A percentile compares a stretch with the other conserved stretches of the same genome.
Conservation (phyloP, 2,797 vertebrate species). For the Peromyscus nudipes region DNA sequence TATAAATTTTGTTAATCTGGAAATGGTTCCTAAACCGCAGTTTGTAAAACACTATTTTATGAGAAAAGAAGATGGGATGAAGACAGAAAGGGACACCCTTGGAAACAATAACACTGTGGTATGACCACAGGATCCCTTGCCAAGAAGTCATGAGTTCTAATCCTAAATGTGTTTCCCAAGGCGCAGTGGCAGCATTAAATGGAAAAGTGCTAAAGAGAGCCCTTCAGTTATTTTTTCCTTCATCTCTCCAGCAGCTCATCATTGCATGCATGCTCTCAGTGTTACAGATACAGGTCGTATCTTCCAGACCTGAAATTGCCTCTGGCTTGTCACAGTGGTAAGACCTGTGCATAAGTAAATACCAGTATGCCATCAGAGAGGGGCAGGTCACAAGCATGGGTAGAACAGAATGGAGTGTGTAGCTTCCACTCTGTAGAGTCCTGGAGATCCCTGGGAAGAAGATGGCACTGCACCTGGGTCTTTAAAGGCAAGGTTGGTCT, state of each 20-base stretch:
- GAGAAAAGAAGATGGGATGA: slow-evolving; percentile 79
- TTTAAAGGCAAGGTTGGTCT: neutral
- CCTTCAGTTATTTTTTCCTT: slow-evolving; percentile 17
- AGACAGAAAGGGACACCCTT: slow-evolving; percentile 76
- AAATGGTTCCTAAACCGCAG: slow-evolving; percentile 65
- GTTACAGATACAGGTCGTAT: neutral
- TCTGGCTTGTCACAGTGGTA: neutral
- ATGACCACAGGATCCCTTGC: slow-evolving; percentile 60
- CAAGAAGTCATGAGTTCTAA: slow-evolving; percentile 80
- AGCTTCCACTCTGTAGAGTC: neutral
- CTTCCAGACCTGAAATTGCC: neutral
- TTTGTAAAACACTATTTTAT: slow-evolving; percentile 78
- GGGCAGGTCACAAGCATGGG: neutral
- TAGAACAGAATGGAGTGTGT: neutral
- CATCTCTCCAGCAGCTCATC: neutral
- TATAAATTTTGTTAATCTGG: slow-evolving; percentile 72
- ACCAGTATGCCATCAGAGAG: no score
- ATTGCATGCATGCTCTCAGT: neutral
- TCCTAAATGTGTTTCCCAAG: slow-evolving; percentile 77
- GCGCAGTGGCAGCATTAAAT: slow-evolving; percentile 40
- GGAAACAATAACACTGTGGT: slow-evolving; percentile 79
- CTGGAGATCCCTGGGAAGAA: neutral
- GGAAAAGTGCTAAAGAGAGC: slow-evolving; percentile 64
- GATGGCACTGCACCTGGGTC: neutral
- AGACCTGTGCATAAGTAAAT: neutral